Conservation (phyloP, 2,113 vertebrate genomes). For the Martes martes region DNA sequence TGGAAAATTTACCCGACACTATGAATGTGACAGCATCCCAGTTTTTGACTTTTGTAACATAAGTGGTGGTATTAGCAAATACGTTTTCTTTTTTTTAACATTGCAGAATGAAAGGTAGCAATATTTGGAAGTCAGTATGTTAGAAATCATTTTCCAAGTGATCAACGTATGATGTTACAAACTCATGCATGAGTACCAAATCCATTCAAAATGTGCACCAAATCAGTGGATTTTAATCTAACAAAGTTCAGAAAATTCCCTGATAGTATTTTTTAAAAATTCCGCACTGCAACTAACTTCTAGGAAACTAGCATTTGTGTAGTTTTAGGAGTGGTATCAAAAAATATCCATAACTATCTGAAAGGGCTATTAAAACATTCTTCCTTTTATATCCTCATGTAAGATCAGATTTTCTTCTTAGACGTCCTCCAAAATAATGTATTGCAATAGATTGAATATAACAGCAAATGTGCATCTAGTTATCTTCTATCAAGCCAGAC, state of each 20-base stretch:
- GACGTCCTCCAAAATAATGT: not conserved
- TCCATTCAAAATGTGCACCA: not conserved
- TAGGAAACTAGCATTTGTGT: not conserved
- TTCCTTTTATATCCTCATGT: not conserved
- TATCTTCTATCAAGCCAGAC: not conserved
- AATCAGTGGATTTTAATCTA: slow-evolving; percentile 22
- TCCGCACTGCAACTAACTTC: not conserved
- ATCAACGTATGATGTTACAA: not conserved
- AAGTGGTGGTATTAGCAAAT: not conserved
- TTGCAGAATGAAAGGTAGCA: not conserved
- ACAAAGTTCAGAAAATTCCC: not conserved
- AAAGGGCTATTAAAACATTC: not conserved
- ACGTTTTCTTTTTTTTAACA: not conserved
- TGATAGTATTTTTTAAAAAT: not conserved
- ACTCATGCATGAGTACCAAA: not conserved
- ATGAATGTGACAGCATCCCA: not conserved
- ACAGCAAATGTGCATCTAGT: not conserved
- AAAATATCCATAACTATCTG: not conserved
- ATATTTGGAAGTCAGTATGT: not conserved
- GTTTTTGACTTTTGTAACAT: slow-evolving; percentile 15
- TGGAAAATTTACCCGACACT: slow-evolving; percentile 10
- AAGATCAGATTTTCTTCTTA: not conserved
- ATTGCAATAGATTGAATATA: not conserved
- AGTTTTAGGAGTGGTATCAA: not conserved
- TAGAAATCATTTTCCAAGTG: not conserved